Conservation (phyloP, 2,888 invertebrate species). For the Patella caerulea region DNA sequence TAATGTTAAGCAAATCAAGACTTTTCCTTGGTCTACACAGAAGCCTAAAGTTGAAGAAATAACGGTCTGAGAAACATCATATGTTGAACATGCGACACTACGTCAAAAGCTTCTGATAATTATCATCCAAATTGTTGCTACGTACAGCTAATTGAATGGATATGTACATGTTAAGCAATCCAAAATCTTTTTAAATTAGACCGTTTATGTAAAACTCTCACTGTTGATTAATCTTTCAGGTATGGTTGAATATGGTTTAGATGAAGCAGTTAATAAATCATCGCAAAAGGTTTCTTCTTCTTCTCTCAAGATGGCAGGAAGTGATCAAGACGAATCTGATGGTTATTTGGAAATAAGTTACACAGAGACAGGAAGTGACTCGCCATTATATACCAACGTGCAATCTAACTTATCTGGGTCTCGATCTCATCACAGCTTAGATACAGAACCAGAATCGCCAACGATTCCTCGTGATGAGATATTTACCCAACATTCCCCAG, state of each 20-base stretch:
- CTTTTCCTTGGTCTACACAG: too few species aligned
- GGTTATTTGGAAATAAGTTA: slow-evolving; percentile 66
- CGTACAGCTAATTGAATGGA: too few species aligned
- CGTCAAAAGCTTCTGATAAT: too few species aligned
- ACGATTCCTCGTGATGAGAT: slow-evolving; percentile 44
- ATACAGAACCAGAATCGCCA: slow-evolving; percentile 50
- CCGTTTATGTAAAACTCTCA: too few species aligned
- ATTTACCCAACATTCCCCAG: background rate
- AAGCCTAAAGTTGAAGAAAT: too few species aligned
- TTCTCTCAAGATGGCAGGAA: slow-evolving; percentile 47
- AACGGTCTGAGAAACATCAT: too few species aligned
- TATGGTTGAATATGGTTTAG: slow-evolving; percentile 87
- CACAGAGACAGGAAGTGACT: slow-evolving; percentile 18
- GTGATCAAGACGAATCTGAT: slow-evolving; percentile 50
- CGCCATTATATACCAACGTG: slow-evolving; percentile 29
- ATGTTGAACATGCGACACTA: too few species aligned
- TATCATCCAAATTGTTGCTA: too few species aligned
- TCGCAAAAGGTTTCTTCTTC: slow-evolving; percentile 58
- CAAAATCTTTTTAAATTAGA: too few species aligned
- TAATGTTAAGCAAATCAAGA: too few species aligned
- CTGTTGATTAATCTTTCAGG: slow-evolving; percentile 64
- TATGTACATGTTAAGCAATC: too few species aligned
- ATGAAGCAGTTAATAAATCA: slow-evolving; percentile 83
- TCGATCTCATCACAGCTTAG: slow-evolving; percentile 17
- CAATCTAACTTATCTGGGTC: slow-evolving; percentile 30